A percentile compares a stretch with the other conserved stretches of the same genome.
phyloP scores from a whole-genome alignment of 2,797 vertebrate genomes.

The Carcharodon carcharias region DNA sequence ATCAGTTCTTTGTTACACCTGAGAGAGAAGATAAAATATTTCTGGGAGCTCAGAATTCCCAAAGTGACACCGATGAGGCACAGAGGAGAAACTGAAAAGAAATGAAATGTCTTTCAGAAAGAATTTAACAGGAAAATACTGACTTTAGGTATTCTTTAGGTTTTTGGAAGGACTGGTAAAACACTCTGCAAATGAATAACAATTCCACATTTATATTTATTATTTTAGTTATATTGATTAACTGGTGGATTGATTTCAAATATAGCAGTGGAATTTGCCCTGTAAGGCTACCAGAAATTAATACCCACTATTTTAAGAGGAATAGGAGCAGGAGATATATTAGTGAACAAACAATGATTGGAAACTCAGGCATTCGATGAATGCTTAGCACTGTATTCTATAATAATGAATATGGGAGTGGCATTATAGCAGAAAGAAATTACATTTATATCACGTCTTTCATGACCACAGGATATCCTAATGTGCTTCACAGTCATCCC shows the following conservation, averaged over 20 bases:
- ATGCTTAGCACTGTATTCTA: no score
- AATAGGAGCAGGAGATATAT: background rate
- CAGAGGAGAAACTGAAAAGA: background rate
- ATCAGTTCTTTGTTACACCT: background rate
- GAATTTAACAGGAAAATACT: background rate
- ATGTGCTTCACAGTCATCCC: no score
- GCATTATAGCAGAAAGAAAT: no score
- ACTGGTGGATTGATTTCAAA: background rate
- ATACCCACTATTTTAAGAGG: background rate
- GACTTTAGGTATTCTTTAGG: background rate
- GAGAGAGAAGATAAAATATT: background rate
- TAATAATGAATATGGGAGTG: no score
- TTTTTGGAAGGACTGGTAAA: background rate
- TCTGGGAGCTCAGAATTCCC: background rate
- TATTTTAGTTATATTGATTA: background rate
- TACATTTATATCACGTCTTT: no score
- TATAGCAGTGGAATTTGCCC: background rate
- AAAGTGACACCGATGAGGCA: background rate
- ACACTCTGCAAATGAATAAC: background rate
- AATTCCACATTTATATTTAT: background rate
- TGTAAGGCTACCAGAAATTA: background rate
- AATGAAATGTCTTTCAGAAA: background rate
- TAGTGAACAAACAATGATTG: background rate
- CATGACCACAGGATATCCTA: no score
- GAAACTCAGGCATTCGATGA: background rate